Evolutionary conservation across 2,888 invertebrate genomes (phyloP).

Genomic region (Boloria euphrosyne): DNA sequence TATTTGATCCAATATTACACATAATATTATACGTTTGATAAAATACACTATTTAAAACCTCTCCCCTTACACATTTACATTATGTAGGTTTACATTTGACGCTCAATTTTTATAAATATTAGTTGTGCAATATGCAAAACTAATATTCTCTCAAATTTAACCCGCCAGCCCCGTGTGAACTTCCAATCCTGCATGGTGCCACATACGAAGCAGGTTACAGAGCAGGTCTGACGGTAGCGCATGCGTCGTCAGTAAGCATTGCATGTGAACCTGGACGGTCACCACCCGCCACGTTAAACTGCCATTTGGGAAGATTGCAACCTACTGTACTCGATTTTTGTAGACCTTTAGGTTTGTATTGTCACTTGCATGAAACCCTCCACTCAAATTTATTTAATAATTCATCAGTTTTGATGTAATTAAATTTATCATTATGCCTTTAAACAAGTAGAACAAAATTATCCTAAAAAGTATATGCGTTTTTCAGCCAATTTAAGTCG

Average conservation of each 20-base stretch:
- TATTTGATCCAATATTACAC: no score
- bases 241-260: constrained; percentile 89
- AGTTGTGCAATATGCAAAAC: not conserved
- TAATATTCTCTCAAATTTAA: constrained; percentile 12
- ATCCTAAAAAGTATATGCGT: not conserved
- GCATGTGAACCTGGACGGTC: constrained; percentile 84
- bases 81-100: no score
- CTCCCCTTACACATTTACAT: no score
- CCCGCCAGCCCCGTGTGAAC: constrained; percentile 84
- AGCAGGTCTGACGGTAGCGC: constrained; percentile 90
- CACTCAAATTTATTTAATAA: not conserved
- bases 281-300: constrained; percentile 83
- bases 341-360: constrained; percentile 66
- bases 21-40: no score
- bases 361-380: not conserved
- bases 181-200: constrained; percentile 85
- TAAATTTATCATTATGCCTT: no score
- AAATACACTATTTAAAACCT: no score
- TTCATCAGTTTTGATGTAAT: no score
- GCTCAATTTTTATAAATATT: not conserved
- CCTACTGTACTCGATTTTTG: constrained; percentile 82
- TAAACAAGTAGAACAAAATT: no score
- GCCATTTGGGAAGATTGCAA: constrained; percentile 84
- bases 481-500: constrained; percentile 67
- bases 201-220: constrained; percentile 90